Evolutionary conservation across 2,113 vertebrate species (phyloP), one percentile per base, ranked within the genome.

Genomic region (Muscicapa adusta): DNA sequence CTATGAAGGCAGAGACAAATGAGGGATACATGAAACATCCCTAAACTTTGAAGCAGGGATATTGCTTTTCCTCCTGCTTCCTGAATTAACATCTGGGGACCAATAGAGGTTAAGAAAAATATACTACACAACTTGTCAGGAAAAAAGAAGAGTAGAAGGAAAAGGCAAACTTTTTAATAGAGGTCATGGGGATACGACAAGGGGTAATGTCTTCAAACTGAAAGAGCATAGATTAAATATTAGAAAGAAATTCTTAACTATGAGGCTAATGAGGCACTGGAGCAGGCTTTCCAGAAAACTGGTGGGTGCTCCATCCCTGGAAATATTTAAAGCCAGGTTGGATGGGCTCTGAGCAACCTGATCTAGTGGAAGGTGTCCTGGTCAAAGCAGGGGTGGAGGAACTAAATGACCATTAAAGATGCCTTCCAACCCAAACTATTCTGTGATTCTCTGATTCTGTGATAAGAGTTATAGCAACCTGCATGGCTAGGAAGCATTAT

Each of bases 331-430:
- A 23, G 19, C 16, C 56, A 54, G 11, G 23, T 8, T 60, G 53
- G 47, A 51, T 4, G 1, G 6, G 8, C 13, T 87, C 65, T 63
- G 53, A 62, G 43, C 29, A 78, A 72, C 22, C 25, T 56, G 16
- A 33, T 43, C 8, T 38, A 25, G 10, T 9, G 50, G 25, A 50
- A 54, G 28, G 19, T 54, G 24, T 48, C 25, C 42, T 78, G 28
- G 1, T 33, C 7, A 29, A 4, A 29, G 38, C 9, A 26, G 8
- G 3, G 5, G 10, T 3, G 2, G 5, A 61, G 36, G 10, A 72
- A 76, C 13, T 33, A 72, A 71, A 29, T 29, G 15, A 19, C 3
- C 14, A 53, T 47, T 80, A 51, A 77, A 63, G 9, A 18, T 63
- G 23, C 18, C 18, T 76, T 91, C 45, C 28, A 73, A 43, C 6